These are phyloP conservation scores for Perca flavescens DNA, from an alignment of 2,113 vertebrate genomes.

Conservation along the genomic window DNA sequence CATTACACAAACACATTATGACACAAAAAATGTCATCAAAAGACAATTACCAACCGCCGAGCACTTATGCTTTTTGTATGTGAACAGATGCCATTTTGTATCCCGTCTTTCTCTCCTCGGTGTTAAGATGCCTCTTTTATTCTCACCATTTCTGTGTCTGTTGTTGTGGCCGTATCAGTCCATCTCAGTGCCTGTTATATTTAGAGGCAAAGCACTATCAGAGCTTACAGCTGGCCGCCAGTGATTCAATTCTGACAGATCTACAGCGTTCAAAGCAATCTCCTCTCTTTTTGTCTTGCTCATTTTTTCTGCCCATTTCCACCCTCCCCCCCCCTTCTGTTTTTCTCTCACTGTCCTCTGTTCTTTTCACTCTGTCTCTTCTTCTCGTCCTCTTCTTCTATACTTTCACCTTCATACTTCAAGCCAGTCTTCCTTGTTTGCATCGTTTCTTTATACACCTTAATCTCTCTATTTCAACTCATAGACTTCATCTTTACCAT, in stretches of 20 bases:
- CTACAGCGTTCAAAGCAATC: slow-evolving; percentile 70
- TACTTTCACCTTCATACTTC: slow-evolving; percentile 31
- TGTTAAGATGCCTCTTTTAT: slow-evolving; percentile 40
- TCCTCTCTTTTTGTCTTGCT: slow-evolving; percentile 64
- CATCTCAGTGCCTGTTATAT: slow-evolving; percentile 72
- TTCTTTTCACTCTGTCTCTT: neutral
- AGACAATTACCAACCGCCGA: slow-evolving; percentile 19
- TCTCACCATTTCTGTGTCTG: slow-evolving; percentile 41
- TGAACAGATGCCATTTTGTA: slow-evolving; percentile 8
- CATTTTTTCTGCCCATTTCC: slow-evolving; percentile 50
- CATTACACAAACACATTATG: slow-evolving; percentile 36
- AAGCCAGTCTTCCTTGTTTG: slow-evolving; percentile 15
- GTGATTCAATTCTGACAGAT: slow-evolving; percentile 79
- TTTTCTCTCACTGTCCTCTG: slow-evolving; percentile 1
- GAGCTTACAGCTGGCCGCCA: slow-evolving; percentile 67
- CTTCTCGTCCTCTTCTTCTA: slow-evolving; percentile 5
- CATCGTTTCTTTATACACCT: slow-evolving; percentile 11
- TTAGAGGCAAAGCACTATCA: slow-evolving; percentile 73
- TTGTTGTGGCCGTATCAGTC: slow-evolving; percentile 63
- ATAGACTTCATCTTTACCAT: neutral
- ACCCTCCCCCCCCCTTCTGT: neutral
- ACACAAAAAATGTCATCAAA: slow-evolving; percentile 37
- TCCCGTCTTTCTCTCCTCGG: slow-evolving; percentile 10
- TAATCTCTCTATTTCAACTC: slow-evolving; percentile 8
- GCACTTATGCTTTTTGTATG: slow-evolving; percentile 2